phyloP scores from a whole-genome alignment of 2,888 invertebrate genomes.

The Platerodrilus igneus region DNA sequence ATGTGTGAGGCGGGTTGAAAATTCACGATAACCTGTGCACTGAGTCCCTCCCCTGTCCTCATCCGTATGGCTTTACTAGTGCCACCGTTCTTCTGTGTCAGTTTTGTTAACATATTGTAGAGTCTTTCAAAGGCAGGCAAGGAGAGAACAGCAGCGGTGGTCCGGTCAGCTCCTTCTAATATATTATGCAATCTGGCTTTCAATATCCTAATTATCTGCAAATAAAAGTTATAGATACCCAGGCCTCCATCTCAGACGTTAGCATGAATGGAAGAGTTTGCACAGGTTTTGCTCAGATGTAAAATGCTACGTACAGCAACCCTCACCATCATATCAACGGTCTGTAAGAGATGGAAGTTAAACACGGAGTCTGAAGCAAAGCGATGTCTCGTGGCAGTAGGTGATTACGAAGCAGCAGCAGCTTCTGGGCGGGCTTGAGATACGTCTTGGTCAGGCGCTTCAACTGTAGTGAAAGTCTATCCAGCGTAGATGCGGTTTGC shows the following conservation, averaged over 20 bases:
- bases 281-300: constrained; percentile 49
- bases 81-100: constrained; percentile 5
- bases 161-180: constrained; percentile 1
- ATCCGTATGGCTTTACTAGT: not conserved
- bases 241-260: constrained; percentile 22
- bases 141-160: constrained; percentile 9
- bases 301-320: constrained; percentile 36
- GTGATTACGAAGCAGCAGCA: constrained; percentile 4
- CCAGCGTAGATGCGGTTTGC: constrained; percentile 1
- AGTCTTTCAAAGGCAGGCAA: constrained; percentile 4
- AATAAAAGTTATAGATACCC: constrained; percentile 10
- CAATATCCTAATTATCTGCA: constrained; percentile 7
- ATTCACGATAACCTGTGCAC: constrained; percentile 20
- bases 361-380: constrained; percentile 10
- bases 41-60: constrained; percentile 12
- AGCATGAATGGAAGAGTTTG: constrained; percentile 35
- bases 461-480: constrained; percentile 1
- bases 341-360: constrained; percentile 10
- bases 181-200: constrained; percentile 7
- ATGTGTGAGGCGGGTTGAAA: too few species aligned
- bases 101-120: not conserved
- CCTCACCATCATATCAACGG: constrained; percentile 12
- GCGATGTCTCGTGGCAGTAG: constrained; percentile 5
- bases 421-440: constrained; percentile 15
- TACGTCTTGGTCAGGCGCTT: constrained; percentile 4